Percentiles rank a stretch among this genome's conserved stretches.
phyloP scores from a whole-genome alignment of 2,888 invertebrate genomes.

The Diadromus collaris region DNA sequence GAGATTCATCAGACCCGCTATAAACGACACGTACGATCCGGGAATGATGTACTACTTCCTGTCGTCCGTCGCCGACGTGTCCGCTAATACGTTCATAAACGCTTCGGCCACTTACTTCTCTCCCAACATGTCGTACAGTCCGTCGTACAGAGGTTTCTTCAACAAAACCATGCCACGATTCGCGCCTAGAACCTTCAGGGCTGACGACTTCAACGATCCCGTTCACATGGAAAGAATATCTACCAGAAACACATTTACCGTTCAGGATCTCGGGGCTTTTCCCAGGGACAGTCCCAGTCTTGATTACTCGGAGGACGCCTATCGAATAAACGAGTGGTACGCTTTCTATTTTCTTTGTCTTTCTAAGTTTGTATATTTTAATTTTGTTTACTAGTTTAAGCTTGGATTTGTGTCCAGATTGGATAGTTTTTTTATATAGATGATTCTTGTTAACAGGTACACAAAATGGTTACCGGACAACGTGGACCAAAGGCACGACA shows the following conservation, averaged over 20 bases:
- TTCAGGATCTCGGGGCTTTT: slow-evolving; percentile 93
- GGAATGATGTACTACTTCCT: slow-evolving; percentile 99
- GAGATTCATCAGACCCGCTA: slow-evolving; percentile 93
- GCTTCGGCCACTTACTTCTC: slow-evolving; percentile 97
- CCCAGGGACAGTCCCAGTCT: slow-evolving; percentile 88
- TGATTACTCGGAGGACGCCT: slow-evolving; percentile 95
- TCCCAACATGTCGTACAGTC: slow-evolving; percentile 96
- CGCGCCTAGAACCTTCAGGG: slow-evolving; percentile 95
- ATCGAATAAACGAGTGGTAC: slow-evolving; percentile 95
- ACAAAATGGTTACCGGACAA: slow-evolving; percentile 94
- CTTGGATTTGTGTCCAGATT: not conserved
- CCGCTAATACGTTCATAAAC: slow-evolving; percentile 95
- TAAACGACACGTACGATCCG: slow-evolving; percentile 96
- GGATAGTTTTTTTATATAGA: not conserved
- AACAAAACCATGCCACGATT: slow-evolving; percentile 97
- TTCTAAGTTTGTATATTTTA: no score
- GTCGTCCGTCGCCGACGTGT: slow-evolving; percentile 96
- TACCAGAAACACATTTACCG: slow-evolving; percentile 94
- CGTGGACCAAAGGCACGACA: slow-evolving; percentile 91
- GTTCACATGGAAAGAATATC: slow-evolving; percentile 97
- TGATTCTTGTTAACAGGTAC: slow-evolving; percentile 81
- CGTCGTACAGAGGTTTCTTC: slow-evolving; percentile 97
- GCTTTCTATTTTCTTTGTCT: not conserved
- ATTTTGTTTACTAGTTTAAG: not conserved
- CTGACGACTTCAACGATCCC: slow-evolving; percentile 97